phyloP scores from a whole-genome alignment of 1,140 invertebrate genomes.

The Adelges cooleyi region DNA sequence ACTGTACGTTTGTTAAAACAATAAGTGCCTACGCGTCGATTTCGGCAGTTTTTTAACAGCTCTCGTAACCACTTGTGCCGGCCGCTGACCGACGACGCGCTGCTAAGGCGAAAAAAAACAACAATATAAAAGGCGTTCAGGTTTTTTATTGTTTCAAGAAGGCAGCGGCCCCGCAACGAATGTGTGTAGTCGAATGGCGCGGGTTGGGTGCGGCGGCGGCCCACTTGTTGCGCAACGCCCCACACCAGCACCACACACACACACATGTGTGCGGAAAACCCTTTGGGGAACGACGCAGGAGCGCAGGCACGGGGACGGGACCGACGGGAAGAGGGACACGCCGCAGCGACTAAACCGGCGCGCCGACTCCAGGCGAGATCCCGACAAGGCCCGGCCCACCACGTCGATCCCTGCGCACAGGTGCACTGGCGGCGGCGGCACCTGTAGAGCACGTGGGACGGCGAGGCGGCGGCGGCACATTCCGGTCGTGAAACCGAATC shows the following conservation, averaged over 20 bases:
- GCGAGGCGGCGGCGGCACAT: constrained; percentile 14
- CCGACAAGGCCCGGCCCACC: neutral
- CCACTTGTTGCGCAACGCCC: constrained; percentile 21
- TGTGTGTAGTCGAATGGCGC: neutral
- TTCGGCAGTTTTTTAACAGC: too few species aligned
- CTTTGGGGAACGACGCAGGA: neutral
- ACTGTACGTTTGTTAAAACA: too few species aligned
- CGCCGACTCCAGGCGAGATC: neutral
- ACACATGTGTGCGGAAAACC: constrained; percentile 22
- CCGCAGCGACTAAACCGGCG: neutral
- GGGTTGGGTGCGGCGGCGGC: neutral
- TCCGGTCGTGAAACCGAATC: constrained; percentile 26
- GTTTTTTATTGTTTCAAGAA: neutral
- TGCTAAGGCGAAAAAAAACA: neutral
- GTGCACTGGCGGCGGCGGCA: constrained; percentile 19
- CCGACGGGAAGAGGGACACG: neutral
- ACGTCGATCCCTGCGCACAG: constrained; percentile 19
- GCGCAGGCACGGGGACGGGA: neutral
- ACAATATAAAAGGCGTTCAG: constrained; percentile 3
- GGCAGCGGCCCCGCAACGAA: neutral
- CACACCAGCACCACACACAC: too few species aligned
- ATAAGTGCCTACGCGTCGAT: too few species aligned
- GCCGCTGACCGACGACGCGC: neutral
- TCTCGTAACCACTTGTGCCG: too few species aligned
- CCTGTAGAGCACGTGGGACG: constrained; percentile 26